phyloP scores from a whole-genome alignment of 2,797 vertebrate genomes.

The Salmo trutta region DNA sequence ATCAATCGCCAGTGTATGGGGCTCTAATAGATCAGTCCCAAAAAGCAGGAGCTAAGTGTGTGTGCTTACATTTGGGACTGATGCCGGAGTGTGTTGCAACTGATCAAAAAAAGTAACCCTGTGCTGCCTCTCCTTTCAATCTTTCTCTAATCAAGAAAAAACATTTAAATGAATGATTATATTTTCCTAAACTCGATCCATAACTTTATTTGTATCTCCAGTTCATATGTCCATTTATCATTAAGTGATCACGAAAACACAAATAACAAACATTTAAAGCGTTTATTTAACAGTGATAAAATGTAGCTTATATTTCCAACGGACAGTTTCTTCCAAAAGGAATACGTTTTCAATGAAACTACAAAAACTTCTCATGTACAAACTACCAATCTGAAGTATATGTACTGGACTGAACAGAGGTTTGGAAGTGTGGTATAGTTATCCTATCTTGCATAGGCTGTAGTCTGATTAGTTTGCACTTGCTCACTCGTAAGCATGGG shows the following conservation, averaged over 20 bases:
- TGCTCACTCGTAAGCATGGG: not conserved
- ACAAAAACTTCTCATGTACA: not conserved
- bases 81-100: not conserved
- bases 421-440: not conserved
- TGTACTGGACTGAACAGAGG: not conserved
- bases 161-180: not conserved
- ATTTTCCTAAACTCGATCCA: not conserved
- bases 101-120: not conserved
- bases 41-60: not conserved
- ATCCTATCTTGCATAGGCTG: not conserved
- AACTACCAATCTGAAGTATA: not conserved
- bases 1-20: not conserved
- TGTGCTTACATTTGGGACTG: not conserved
- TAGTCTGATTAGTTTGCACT: not conserved
- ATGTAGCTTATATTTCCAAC: not conserved
- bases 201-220: not conserved
- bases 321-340: not conserved
- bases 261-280: not conserved
- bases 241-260: not conserved
- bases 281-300: conserved; percentile 2
- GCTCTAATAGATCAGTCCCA: conserved; percentile 45
- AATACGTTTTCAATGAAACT: not conserved
- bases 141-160: not conserved
- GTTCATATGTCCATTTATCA: not conserved
- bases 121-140: not conserved